Evolutionary conservation across 2,888 invertebrate genomes (phyloP).

Genomic region (Cataglyphis altisquamis): DNA sequence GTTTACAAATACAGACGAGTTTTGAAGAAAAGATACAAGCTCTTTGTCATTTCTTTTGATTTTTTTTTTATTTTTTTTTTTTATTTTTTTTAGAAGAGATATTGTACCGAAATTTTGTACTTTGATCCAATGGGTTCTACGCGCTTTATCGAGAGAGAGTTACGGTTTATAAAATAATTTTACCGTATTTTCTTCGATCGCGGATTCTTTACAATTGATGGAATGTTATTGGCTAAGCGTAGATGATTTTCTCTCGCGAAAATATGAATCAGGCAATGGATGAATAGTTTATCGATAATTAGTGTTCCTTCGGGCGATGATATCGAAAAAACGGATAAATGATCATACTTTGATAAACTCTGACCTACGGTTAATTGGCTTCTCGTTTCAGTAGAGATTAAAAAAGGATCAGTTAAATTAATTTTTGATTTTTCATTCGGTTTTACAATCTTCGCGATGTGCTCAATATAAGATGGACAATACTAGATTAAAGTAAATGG

Average conservation of each 20-base stretch:
- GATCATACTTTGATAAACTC: conserved; percentile 32
- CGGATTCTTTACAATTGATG: neutral
- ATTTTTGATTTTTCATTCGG: neutral
- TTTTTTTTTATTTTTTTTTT: neutral
- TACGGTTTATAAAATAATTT: conserved; percentile 30
- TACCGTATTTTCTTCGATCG: neutral
- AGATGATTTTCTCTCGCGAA: conserved; percentile 16
- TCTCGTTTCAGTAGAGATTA: conserved; percentile 11
- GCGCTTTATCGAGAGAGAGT: neutral
- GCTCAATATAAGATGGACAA: neutral
- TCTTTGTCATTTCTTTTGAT: neutral
- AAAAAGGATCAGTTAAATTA: neutral
- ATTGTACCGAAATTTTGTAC: neutral
- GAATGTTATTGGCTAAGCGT: conserved; percentile 37
- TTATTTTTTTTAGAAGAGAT: too few species aligned
- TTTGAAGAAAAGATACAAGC: neutral
- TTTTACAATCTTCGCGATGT: neutral
- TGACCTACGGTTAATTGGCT: conserved; percentile 22
- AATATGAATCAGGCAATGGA: conserved; percentile 8
- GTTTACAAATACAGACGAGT: conserved; percentile 26
- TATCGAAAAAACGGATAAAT: conserved; percentile 27
- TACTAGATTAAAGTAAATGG: neutral
- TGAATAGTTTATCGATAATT: conserved; percentile 38
- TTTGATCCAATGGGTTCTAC: neutral
- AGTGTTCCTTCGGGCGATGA: conserved; percentile 15